Evolutionary conservation across 2,888 invertebrate genomes (phyloP).

Genomic region (Harmothoe impar): DNA sequence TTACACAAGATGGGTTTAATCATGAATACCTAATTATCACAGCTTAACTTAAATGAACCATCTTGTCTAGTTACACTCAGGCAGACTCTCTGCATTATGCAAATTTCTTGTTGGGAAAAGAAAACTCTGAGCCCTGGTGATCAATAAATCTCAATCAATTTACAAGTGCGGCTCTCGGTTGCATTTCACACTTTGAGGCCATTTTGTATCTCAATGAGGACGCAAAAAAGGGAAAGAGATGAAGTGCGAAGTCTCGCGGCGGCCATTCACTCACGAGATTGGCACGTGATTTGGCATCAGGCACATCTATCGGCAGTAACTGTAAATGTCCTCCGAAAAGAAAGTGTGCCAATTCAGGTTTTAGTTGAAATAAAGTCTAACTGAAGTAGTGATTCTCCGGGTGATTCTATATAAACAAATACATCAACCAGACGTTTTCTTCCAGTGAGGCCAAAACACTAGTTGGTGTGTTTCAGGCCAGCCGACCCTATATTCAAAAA

Average conservation of each 20-base stretch:
- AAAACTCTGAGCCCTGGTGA: background rate
- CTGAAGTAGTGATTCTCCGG: background rate
- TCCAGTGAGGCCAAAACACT: too few species aligned
- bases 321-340: background rate
- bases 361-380: background rate
- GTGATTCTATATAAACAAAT: too few species aligned
- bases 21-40: too few species aligned
- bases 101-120: background rate
- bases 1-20: too few species aligned
- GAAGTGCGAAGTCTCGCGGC: background rate
- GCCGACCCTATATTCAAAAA: too few species aligned
- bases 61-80: too few species aligned
- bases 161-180: background rate
- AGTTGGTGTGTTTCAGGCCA: too few species aligned
- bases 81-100: too few species aligned
- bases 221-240: too few species aligned
- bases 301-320: background rate
- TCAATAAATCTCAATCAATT: background rate
- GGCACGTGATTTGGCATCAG: background rate
- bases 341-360: background rate
- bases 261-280: slow-evolving; percentile 7
- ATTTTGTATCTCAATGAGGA: too few species aligned
- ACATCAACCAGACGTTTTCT: too few species aligned
- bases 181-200: background rate
- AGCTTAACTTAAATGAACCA: too few species aligned